phyloP scores from a whole-genome alignment of 64 coral and sea anemone species.

The Cladopsammia gracilis region DNA sequence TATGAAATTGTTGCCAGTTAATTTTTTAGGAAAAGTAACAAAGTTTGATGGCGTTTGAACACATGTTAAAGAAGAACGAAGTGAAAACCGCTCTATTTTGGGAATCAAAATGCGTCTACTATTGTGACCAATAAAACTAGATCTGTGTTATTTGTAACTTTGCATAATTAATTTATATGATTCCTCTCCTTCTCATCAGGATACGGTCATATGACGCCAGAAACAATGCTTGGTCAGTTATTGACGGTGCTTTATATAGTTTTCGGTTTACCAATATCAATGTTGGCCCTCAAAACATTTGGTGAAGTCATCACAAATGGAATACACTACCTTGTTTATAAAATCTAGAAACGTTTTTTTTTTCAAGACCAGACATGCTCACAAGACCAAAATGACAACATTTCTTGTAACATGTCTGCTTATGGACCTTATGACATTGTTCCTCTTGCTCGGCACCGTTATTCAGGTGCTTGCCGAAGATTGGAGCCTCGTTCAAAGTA shows the following conservation, averaged over 20 bases:
- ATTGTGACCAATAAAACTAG: too few species aligned
- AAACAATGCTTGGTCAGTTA: slow-evolving; percentile 20
- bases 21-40: too few species aligned
- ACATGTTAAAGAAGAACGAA: too few species aligned
- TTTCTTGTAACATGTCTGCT: not conserved
- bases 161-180: too few species aligned
- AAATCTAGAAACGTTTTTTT: not conserved
- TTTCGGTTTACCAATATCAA: slow-evolving; percentile 26
- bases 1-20: too few species aligned
- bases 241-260: slow-evolving; percentile 30
- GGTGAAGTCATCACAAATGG: slow-evolving; percentile 2
- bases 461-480: slow-evolving; percentile 12
- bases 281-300: slow-evolving; percentile 36
- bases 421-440: not conserved
- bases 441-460: slow-evolving; percentile 10
- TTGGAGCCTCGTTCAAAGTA: slow-evolving; percentile 25
- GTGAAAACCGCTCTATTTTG: too few species aligned
- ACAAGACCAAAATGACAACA: slow-evolving; percentile 7
- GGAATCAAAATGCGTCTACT: too few species aligned
- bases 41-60: too few species aligned
- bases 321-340: not conserved
- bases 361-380: not conserved
- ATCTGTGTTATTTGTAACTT: too few species aligned
- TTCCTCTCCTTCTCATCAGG: slow-evolving; percentile 30
- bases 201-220: slow-evolving; percentile 56